A percentile compares a stretch with the other conserved stretches of the same genome.
Conservation (phyloP, 35 echinoderm and acorn worm genomes). For the Lytechinus variegatus region DNA sequence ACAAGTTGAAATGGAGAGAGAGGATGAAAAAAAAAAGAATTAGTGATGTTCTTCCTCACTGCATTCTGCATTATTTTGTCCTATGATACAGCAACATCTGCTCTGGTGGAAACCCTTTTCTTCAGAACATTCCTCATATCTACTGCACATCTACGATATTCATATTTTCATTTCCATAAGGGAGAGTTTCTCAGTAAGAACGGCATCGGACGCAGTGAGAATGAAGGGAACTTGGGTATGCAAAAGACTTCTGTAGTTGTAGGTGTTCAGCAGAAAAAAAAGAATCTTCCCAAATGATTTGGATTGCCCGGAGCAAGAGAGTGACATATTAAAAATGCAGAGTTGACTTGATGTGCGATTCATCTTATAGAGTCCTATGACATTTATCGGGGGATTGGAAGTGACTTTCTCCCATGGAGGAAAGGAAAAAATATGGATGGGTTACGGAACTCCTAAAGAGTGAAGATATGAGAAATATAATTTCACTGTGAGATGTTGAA, state of each 20-base stretch:
- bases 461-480: not conserved
- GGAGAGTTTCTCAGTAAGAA: not conserved
- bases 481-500: not conserved
- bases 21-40: not conserved
- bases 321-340: conserved; percentile 47
- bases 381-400: not conserved
- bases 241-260: not conserved
- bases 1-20: not conserved
- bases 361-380: conserved; percentile 33
- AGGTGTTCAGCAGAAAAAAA: conserved; percentile 10
- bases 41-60: not conserved
- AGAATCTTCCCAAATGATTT: conserved; percentile 43
- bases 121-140: not conserved
- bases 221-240: not conserved
- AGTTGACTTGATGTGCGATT: conserved; percentile 42
- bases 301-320: not conserved
- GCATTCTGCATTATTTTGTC: not conserved
- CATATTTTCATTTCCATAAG: not conserved
- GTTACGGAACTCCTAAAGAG: not conserved
- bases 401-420: not conserved
- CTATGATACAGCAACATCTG: not conserved
- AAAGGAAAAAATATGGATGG: not conserved
- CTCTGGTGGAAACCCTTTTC: not conserved
- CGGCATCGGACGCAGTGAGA: not conserved
- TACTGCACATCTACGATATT: not conserved